phyloP scores from a whole-genome alignment of 2,888 invertebrate genomes.

The Scrobipalpa atriplicella region DNA sequence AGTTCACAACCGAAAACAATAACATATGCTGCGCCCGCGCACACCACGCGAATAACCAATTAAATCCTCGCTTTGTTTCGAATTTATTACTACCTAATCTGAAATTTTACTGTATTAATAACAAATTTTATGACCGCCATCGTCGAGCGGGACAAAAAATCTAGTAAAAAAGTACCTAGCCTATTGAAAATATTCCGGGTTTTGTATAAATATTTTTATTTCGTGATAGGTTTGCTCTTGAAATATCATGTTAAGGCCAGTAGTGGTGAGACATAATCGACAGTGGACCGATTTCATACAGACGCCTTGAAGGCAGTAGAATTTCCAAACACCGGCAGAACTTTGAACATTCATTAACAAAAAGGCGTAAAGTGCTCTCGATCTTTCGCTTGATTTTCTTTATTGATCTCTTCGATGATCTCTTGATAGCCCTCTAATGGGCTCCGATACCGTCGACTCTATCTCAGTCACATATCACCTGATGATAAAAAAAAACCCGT shows the following conservation, averaged over 20 bases:
- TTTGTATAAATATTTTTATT: background rate
- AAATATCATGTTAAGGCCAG: background rate
- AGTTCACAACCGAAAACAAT: conserved; percentile 56
- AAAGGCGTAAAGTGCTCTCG: no score
- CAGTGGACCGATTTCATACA: no score
- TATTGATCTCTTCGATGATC: no score
- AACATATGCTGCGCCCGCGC: conserved; percentile 50
- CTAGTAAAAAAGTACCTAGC: background rate
- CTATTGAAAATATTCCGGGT: background rate
- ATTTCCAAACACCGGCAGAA: no score
- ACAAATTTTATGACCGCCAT: conserved; percentile 70
- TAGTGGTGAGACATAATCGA: no score
- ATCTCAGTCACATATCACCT: no score
- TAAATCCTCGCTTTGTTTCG: conserved; percentile 79
- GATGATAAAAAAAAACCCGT: background rate
- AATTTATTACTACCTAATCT: conserved; percentile 78
- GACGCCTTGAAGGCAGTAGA: no score
- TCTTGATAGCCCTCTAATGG: no score
- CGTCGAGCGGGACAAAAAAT: background rate
- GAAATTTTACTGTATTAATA: conserved; percentile 80
- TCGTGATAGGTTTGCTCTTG: no score
- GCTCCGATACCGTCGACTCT: no score
- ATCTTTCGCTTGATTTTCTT: no score
- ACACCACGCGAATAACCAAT: conserved; percentile 70
- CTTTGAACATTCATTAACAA: no score